phyloP scores from a whole-genome alignment of 2,797 vertebrate species.

The Novumbra hubbsi region DNA sequence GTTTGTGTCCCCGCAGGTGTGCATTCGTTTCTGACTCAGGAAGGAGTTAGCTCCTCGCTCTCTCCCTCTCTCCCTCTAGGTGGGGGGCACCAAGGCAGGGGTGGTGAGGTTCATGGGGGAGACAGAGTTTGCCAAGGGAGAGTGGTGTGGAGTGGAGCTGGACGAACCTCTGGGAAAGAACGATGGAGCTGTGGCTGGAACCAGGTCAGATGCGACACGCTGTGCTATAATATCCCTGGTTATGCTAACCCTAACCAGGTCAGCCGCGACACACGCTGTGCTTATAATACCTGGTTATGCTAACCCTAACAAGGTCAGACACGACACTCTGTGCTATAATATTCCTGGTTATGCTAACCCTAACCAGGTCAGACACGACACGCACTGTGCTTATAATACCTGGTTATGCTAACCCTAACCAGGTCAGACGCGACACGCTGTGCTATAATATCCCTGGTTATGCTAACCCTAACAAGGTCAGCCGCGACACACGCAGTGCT shows the following conservation, averaged over 20 bases:
- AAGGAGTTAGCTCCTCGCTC: background rate
- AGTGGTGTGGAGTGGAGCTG: slow-evolving; percentile 97
- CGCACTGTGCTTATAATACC: no score
- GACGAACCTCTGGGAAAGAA: slow-evolving; percentile 98
- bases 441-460: no score
- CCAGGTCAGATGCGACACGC: slow-evolving; percentile 75
- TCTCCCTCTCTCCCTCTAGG: slow-evolving; percentile 65
- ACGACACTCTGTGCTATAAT: no score
- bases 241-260: no score
- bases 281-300: no score
- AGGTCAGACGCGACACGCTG: slow-evolving; percentile 72
- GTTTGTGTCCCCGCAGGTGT: background rate
- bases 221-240: no score
- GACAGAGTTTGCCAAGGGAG: slow-evolving; percentile 97
- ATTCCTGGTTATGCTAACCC: no score
- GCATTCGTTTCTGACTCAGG: background rate
- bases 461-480: no score
- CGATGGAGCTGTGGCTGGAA: slow-evolving; percentile 95
- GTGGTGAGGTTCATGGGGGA: slow-evolving; percentile 95
- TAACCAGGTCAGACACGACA: no score
- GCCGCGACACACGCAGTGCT: no score
- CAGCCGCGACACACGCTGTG: no score
- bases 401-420: no score
- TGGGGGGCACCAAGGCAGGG: slow-evolving; percentile 95
- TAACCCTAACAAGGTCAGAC: slow-evolving; percentile 87